Evolutionary conservation across 2,113 vertebrate species (phyloP).

Genomic region (Naja naja): DNA sequence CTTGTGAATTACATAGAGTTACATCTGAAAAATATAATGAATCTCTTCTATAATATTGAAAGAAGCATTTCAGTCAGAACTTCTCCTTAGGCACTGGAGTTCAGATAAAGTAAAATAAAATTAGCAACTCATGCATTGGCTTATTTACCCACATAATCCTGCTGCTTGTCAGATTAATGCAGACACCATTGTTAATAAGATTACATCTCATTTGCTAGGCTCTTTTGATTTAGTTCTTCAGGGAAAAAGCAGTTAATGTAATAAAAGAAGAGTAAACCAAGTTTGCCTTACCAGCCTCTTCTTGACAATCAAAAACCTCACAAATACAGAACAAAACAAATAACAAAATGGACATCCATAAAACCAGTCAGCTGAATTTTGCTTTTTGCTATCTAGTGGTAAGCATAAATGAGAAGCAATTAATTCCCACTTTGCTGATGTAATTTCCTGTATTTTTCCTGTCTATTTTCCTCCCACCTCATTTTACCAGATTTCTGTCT

Average conservation of each 20-base stretch:
- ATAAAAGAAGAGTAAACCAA: background rate
- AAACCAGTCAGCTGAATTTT: too few relatives aligned
- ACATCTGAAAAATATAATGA: background rate
- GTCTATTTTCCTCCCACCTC: too few relatives aligned
- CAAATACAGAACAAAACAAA: background rate
- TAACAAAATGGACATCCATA: background rate
- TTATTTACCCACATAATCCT: background rate
- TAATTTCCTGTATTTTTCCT: background rate
- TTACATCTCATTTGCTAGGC: background rate
- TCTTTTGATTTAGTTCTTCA: slow-evolving; percentile 1
- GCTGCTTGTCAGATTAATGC: background rate
- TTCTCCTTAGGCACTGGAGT: background rate
- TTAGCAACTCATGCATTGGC: background rate
- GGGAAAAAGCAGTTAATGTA: slow-evolving; percentile 8
- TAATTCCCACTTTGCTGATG: background rate
- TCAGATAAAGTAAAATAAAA: slow-evolving; percentile 1
- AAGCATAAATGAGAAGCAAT: background rate
- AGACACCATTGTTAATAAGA: background rate
- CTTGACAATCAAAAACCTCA: background rate
- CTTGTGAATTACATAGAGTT: background rate
- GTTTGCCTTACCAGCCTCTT: background rate
- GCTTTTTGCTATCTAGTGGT: background rate
- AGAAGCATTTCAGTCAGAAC: background rate
- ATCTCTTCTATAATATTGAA: background rate
- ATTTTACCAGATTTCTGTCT: background rate